A percentile compares a stretch with the other conserved stretches of the same genome.
These are phyloP conservation scores for Gouania willdenowi DNA, from an alignment of 2,797 vertebrate species.

Conservation along the genomic window DNA sequence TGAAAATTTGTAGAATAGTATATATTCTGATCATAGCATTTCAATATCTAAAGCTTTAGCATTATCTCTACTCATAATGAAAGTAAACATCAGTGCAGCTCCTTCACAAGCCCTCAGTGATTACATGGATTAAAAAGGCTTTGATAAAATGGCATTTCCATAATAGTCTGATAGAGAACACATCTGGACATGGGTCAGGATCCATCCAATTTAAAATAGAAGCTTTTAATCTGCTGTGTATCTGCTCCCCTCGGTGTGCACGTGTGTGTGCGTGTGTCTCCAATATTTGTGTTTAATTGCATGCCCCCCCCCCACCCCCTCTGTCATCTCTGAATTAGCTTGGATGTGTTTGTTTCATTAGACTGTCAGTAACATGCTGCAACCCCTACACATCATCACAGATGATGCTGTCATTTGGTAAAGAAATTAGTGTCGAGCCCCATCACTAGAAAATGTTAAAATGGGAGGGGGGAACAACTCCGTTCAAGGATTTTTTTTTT, in stretches of 20 bases:
- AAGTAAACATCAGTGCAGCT: constrained; percentile 11
- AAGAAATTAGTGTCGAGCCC: not conserved
- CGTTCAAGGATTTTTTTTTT: too few relatives aligned
- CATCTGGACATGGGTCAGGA: constrained; percentile 50
- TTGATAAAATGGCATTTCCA: constrained; percentile 17
- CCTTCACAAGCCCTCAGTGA: constrained; percentile 13
- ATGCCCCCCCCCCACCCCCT: constrained; percentile 5
- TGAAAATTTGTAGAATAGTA: too few relatives aligned
- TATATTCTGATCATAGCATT: too few relatives aligned
- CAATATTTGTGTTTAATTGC: constrained; percentile 9
- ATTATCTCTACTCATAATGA: too few relatives aligned
- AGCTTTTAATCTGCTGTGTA: constrained; percentile 23
- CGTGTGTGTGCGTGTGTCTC: constrained; percentile 31
- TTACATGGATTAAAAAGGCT: constrained; percentile 38
- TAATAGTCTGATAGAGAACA: constrained; percentile 24
- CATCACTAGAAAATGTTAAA: not conserved
- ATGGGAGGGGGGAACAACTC: too few relatives aligned
- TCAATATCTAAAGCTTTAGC: too few relatives aligned
- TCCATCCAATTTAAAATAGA: constrained; percentile 21
- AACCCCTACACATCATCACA: constrained; percentile 8
- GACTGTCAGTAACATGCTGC: constrained; percentile 11
- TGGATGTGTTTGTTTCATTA: too few relatives aligned
- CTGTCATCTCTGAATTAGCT: constrained; percentile 24
- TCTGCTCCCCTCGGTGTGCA: constrained; percentile 24
- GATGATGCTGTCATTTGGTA: constrained; percentile 5